A percentile compares a stretch with the other conserved stretches of the same genome.
Conservation (phyloP, 2,888 invertebrate genomes). For the Hypselothyrea guttata region DNA sequence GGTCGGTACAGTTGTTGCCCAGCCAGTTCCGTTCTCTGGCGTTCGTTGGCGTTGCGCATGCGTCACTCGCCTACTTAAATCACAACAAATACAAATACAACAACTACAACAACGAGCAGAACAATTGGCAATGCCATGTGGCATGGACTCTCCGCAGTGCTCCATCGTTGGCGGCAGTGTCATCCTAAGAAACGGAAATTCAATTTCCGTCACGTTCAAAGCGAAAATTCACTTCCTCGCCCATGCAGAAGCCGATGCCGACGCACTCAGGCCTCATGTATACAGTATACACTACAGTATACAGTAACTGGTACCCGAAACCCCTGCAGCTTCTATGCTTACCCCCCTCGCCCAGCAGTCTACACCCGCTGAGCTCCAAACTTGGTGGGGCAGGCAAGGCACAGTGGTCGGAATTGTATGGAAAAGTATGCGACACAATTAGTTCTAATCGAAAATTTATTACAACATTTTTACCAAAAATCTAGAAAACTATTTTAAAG, state of each 20-base stretch:
- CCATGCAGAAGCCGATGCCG: constrained; percentile 38
- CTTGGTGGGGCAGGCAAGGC: neutral
- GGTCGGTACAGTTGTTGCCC: constrained; percentile 29
- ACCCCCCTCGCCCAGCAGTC: no score
- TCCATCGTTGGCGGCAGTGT: constrained; percentile 55
- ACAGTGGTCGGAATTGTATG: no score
- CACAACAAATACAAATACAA: constrained; percentile 14
- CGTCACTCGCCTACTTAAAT: constrained; percentile 51
- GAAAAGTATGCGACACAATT: no score
- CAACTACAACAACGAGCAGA: constrained; percentile 13
- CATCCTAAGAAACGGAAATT: constrained; percentile 72
- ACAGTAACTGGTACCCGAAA: neutral
- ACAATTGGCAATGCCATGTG: constrained; percentile 23
- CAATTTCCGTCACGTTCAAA: constrained; percentile 74
- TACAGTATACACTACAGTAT: no score
- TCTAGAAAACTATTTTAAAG: no score
- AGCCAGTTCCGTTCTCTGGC: constrained; percentile 47
- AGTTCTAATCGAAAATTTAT: no score
- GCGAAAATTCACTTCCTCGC: constrained; percentile 60
- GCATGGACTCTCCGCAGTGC: constrained; percentile 19
- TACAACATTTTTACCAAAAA: no score
- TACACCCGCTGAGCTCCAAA: neutral
- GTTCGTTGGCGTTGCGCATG: constrained; percentile 44
- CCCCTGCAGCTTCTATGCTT: neutral
- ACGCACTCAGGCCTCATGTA: no score